Percentiles rank a stretch among this genome's conserved stretches.
Conservation (phyloP, 1,140 invertebrate species). For the Telenomus remus region DNA sequence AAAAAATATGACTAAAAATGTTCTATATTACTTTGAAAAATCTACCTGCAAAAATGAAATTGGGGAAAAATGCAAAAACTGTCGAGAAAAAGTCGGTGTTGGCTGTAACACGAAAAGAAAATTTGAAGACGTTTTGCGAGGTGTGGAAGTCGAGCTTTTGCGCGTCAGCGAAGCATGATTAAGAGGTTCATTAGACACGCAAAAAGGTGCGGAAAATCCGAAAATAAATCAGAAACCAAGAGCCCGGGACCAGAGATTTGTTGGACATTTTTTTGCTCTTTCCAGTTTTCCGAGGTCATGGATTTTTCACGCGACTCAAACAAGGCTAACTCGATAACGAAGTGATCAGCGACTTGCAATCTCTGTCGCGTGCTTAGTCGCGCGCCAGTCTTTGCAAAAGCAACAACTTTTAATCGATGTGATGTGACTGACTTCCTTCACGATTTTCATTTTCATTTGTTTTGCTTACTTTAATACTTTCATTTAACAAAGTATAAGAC, state of each 20-base stretch:
- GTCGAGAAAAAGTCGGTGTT: too few species aligned
- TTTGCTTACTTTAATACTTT: background rate
- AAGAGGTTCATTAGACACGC: too few species aligned
- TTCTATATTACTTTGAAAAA: too few species aligned
- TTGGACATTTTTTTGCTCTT: slow-evolving; percentile 35
- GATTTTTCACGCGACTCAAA: slow-evolving; percentile 52
- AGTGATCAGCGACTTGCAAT: slow-evolving; percentile 64
- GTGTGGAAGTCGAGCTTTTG: too few species aligned
- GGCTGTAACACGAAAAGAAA: too few species aligned
- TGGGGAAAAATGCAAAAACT: too few species aligned
- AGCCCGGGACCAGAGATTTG: slow-evolving; percentile 7
- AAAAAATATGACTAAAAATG: too few species aligned
- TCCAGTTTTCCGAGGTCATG: slow-evolving; percentile 44
- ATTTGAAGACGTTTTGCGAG: too few species aligned
- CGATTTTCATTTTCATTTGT: background rate
- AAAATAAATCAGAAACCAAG: slow-evolving; percentile 42
- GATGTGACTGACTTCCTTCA: background rate
- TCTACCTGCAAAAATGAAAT: too few species aligned
- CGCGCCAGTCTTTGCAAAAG: slow-evolving; percentile 59
- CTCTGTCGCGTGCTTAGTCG: slow-evolving; percentile 64
- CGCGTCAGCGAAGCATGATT: too few species aligned
- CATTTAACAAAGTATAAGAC: background rate
- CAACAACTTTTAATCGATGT: slow-evolving; percentile 40
- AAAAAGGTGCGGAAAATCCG: background rate
- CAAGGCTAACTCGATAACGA: slow-evolving; percentile 68